Evolutionary conservation across 2,888 invertebrate genomes (phyloP), one percentile per base, ranked within the genome.

Genomic region (Galeopsomyia nigrocyanea): DNA sequence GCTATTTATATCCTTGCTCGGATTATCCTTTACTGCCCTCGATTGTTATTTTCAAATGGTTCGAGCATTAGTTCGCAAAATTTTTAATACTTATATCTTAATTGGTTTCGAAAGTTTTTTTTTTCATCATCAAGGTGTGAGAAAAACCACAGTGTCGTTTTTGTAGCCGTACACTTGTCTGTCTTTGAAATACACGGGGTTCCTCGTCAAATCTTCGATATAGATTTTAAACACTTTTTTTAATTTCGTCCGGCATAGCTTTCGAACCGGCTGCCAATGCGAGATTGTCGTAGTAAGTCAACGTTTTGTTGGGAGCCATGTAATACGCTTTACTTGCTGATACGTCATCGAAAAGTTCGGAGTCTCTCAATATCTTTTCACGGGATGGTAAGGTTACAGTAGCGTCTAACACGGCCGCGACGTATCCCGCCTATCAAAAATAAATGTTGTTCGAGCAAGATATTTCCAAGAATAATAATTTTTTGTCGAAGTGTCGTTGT

Each of bases 321-420:
- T 80, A 79, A 75, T 89, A 88, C 1, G 87, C 88, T 77, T 88
- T 82, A 17, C 79, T 39, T 39, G 39, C 5, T 10, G 39, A 13
- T 78, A 56, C 87, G 84, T 1, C 78, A 79, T 1, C 82, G 77
- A 0, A 0, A 22, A 88, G 83, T 46, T 89, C 87, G 6, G 91
- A 88, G 50, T 89, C 88, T 72, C 83, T 86, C 74, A 91, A 80
- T 95, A 95, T 95, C 63, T 88, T 88, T 10, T 90, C 89, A 72
- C 87, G 89, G 0, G 89, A 81, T 0, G 95, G 95, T 47, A 95
- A 84, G 53, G 83, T 78, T 78, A 90, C 87, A 39, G 87, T 87
- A 0, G 90, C 91, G 22, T 89, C 89, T 6, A 93, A 87, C 19
- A 89, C 81, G 1, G 90, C 88, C 57, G 93, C 87, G 78, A 90